Conservation (phyloP, 2,888 invertebrate genomes). For the Agrochola circellaris region DNA sequence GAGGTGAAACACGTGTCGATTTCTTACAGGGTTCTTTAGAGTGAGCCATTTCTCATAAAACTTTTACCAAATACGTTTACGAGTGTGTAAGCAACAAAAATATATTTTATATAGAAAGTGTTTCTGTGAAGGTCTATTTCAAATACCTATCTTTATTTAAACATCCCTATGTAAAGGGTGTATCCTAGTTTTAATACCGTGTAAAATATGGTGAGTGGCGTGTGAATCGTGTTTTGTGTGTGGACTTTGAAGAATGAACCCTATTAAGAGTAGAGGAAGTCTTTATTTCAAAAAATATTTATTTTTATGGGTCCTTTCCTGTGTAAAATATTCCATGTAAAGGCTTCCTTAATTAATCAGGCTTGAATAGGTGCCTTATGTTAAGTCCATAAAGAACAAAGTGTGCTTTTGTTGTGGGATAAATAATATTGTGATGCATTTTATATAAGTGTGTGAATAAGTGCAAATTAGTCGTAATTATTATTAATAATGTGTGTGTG, state of each 20-base stretch:
- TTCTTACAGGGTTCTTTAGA: no score
- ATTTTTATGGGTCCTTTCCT: slow-evolving; percentile 39
- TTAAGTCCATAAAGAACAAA: slow-evolving; percentile 62
- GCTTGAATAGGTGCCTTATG: slow-evolving; percentile 46
- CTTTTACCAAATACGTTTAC: slow-evolving; percentile 30
- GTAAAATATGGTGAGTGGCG: slow-evolving; percentile 48
- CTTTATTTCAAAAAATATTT: slow-evolving; percentile 20
- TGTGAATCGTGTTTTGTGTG: slow-evolving; percentile 38
- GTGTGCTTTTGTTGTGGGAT: slow-evolving; percentile 45
- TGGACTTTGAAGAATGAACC: slow-evolving; percentile 21
- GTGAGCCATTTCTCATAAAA: slow-evolving; percentile 9
- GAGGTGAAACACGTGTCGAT: no score
- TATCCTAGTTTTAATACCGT: slow-evolving; percentile 61
- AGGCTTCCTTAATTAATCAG: slow-evolving; percentile 29
- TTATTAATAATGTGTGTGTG: slow-evolving; percentile 39
- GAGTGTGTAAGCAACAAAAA: slow-evolving; percentile 52
- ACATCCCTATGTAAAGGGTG: slow-evolving; percentile 38
- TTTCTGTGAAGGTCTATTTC: slow-evolving; percentile 60
- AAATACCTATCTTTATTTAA: slow-evolving; percentile 50
- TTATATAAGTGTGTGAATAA: slow-evolving; percentile 53
- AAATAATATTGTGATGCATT: slow-evolving; percentile 59
- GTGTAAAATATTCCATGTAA: slow-evolving; percentile 52
- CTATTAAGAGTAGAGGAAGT: slow-evolving; percentile 18
- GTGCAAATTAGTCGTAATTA: slow-evolving; percentile 68
- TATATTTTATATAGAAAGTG: slow-evolving; percentile 62